Conservation (phyloP, 2,888 invertebrate species). For the Lymantria dispar region DNA sequence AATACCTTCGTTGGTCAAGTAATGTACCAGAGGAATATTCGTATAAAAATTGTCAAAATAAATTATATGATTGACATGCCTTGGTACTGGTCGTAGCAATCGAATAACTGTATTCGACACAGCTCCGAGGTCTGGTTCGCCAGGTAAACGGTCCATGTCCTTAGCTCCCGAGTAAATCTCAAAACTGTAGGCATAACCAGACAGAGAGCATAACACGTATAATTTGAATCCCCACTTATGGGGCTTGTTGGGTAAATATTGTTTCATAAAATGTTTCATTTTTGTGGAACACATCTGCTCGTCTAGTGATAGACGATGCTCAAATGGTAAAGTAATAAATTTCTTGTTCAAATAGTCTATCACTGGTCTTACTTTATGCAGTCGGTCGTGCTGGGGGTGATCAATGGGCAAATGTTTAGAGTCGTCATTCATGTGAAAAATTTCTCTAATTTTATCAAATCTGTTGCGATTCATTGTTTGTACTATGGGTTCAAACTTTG, state of each 20-base stretch:
- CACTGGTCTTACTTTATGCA: constrained; percentile 38
- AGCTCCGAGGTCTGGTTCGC: constrained; percentile 26
- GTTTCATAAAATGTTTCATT: constrained; percentile 17
- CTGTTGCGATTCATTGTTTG: too few species aligned
- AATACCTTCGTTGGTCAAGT: constrained; percentile 39
- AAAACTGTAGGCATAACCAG: constrained; percentile 33
- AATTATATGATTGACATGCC: too few species aligned
- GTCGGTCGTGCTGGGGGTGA: constrained; percentile 34
- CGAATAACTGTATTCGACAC: constrained; percentile 15
- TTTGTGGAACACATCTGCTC: constrained; percentile 25
- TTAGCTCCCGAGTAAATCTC: constrained; percentile 30
- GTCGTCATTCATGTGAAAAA: constrained; percentile 33
- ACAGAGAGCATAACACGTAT: constrained; percentile 21
- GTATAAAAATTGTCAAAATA: too few species aligned
- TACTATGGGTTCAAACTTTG: constrained; percentile 17
- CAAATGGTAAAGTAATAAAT: constrained; percentile 15
- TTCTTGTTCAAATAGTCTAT: constrained; percentile 26
- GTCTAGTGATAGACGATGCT: too few species aligned
- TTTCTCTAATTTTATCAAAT: constrained; percentile 16
- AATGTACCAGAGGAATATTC: constrained; percentile 37
- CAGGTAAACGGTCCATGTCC: constrained; percentile 21
- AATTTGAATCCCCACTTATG: constrained; percentile 27
- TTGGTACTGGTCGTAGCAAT: too few species aligned
- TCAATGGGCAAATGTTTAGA: constrained; percentile 27
- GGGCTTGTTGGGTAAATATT: too few species aligned